Conservation (phyloP, 2,888 invertebrate genomes). For the Ramazzottius varieornatus region DNA sequence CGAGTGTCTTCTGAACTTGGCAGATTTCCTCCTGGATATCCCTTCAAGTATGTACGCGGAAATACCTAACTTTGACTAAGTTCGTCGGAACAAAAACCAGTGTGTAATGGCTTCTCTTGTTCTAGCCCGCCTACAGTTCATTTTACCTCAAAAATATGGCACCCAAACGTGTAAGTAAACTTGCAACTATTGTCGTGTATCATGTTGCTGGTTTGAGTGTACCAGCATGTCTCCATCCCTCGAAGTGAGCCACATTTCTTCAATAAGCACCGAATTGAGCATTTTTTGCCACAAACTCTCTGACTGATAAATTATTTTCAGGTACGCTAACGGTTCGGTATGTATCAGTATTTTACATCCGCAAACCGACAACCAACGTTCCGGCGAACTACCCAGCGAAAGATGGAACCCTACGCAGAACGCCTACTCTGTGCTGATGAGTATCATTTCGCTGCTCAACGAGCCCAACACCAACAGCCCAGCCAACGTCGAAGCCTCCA, state of each 20-base stretch:
- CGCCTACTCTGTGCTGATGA: constrained; percentile 22
- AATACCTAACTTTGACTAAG: not conserved
- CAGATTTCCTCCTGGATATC: not conserved
- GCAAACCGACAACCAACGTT: constrained; percentile 24
- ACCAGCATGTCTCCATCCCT: too few species aligned
- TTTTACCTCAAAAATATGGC: constrained; percentile 24
- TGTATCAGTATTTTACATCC: not conserved
- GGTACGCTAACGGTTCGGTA: not conserved
- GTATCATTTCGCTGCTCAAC: constrained; percentile 24
- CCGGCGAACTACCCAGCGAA: constrained; percentile 24
- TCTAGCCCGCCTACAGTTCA: constrained; percentile 19
- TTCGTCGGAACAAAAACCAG: not conserved
- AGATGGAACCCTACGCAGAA: constrained; percentile 26
- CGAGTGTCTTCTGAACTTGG: not conserved
- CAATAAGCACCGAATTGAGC: too few species aligned
- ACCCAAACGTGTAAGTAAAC: constrained; percentile 26
- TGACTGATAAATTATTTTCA: too few species aligned
- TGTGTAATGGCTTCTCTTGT: not conserved
- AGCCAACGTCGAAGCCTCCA: constrained; percentile 25
- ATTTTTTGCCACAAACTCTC: too few species aligned
- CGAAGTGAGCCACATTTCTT: too few species aligned
- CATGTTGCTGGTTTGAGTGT: too few species aligned
- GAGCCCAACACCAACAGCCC: constrained; percentile 25
- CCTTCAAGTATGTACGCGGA: not conserved
- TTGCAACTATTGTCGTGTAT: too few species aligned